Conservation (phyloP, 2,888 invertebrate species). For the Epinotia demarniana region DNA sequence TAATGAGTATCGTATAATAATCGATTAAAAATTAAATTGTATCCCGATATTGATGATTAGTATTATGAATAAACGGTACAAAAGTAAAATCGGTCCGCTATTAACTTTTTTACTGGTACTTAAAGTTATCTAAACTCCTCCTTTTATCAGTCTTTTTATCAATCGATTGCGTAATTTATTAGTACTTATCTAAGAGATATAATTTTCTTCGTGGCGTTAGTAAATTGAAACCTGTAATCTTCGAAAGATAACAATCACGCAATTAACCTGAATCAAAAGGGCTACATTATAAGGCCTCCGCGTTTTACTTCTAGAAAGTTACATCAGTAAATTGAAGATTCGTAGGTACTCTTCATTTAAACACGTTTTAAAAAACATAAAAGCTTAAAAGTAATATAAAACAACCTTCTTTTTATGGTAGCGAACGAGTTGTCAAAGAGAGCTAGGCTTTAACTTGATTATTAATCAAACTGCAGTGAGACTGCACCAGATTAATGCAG, state of each 20-base stretch:
- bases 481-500: constrained; percentile 77
- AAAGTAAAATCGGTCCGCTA: background rate
- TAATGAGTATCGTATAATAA: background rate
- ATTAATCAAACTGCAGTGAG: constrained; percentile 83
- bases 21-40: background rate
- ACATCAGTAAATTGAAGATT: constrained; percentile 7
- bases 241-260: constrained; percentile 31
- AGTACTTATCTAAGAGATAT: constrained; percentile 3
- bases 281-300: background rate
- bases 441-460: constrained; percentile 59
- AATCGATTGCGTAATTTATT: constrained; percentile 27
- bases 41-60: background rate
- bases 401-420: constrained; percentile 1
- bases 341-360: background rate
- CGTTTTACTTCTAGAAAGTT: constrained; percentile 9
- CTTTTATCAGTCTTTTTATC: constrained; percentile 36
- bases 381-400: background rate
- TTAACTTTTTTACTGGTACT: constrained; percentile 11
- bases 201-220: constrained; percentile 12
- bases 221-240: constrained; percentile 35
- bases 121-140: constrained; percentile 10
- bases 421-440: constrained; percentile 33
- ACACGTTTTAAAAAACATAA: background rate
- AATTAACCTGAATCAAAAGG: constrained; percentile 28
- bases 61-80: background rate